Percentiles rank a stretch among this genome's conserved stretches.
These are phyloP conservation scores for Noctua fimbriata DNA, from an alignment of 2,888 invertebrate genomes.

Conservation along the genomic window DNA sequence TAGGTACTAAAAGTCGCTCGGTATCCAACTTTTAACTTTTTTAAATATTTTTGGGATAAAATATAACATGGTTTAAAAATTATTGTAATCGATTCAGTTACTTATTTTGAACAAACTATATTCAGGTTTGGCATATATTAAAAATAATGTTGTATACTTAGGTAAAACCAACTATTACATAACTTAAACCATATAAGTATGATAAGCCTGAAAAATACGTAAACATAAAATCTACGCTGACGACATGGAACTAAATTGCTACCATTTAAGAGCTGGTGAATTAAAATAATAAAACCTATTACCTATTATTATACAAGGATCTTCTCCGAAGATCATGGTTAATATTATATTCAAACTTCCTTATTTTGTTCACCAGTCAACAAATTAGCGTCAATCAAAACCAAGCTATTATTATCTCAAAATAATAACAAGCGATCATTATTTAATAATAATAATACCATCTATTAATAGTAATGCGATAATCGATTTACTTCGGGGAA, in stretches of 20 bases:
- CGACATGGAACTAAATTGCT: too few relatives aligned
- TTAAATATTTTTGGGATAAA: too few relatives aligned
- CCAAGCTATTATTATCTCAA: conserved; percentile 1
- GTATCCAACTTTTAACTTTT: too few relatives aligned
- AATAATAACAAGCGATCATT: background rate
- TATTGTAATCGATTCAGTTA: too few relatives aligned
- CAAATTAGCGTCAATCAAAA: conserved; percentile 14
- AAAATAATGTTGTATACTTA: too few relatives aligned
- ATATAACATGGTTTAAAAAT: too few relatives aligned
- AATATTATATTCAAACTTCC: background rate
- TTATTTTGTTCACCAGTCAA: conserved; percentile 2
- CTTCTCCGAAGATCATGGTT: background rate
- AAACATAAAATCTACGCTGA: background rate
- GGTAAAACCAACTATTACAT: background rate
- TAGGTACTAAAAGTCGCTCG: too few relatives aligned
- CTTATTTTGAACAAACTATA: too few relatives aligned
- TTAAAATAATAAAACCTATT: background rate
- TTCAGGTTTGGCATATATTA: too few relatives aligned
- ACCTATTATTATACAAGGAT: too few relatives aligned
- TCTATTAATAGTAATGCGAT: conserved; percentile 3
- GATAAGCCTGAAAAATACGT: background rate
- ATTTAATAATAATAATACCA: background rate
- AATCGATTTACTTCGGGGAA: background rate
- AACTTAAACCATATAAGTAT: background rate
- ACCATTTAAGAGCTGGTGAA: background rate